Conservation (phyloP, 1,140 invertebrate genomes). For the Solenopsis fugax region DNA sequence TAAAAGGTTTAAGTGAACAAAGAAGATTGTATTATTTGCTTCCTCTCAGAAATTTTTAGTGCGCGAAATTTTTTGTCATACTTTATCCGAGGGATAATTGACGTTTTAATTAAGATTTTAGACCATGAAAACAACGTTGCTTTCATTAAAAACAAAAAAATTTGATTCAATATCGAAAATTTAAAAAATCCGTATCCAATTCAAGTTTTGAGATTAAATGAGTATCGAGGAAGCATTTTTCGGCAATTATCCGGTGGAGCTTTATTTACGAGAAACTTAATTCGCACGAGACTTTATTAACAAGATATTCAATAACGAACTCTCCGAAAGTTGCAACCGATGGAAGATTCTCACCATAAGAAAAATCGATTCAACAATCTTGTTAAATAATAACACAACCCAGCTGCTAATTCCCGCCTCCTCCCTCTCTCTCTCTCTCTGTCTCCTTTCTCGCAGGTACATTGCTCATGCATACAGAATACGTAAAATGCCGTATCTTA, state of each 20-base stretch:
- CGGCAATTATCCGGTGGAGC: slow-evolving; percentile 1
- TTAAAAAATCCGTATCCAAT: background rate
- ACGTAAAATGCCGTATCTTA: slow-evolving; percentile 31
- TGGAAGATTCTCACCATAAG: slow-evolving; percentile 31
- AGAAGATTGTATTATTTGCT: background rate
- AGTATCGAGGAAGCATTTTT: slow-evolving; percentile 4
- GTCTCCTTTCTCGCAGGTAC: background rate
- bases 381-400: slow-evolving; percentile 53
- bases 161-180: background rate
- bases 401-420: slow-evolving; percentile 10
- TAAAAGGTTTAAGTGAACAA: background rate
- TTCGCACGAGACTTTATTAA: slow-evolving; percentile 49
- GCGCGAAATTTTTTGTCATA: background rate
- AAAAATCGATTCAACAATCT: slow-evolving; percentile 56
- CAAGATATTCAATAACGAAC: slow-evolving; percentile 57
- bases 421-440: background rate
- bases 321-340: slow-evolving; percentile 41
- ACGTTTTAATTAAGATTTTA: background rate
- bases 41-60: background rate
- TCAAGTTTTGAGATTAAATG: background rate
- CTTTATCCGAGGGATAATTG: background rate
- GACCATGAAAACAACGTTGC: background rate
- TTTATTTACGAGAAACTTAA: slow-evolving; percentile 24
- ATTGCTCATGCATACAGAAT: background rate
- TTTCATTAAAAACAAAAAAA: background rate